Evolutionary conservation across 2,888 invertebrate genomes (phyloP), one percentile per base, ranked within the genome.

Genomic region (Rhagophthalmus giganteus): DNA sequence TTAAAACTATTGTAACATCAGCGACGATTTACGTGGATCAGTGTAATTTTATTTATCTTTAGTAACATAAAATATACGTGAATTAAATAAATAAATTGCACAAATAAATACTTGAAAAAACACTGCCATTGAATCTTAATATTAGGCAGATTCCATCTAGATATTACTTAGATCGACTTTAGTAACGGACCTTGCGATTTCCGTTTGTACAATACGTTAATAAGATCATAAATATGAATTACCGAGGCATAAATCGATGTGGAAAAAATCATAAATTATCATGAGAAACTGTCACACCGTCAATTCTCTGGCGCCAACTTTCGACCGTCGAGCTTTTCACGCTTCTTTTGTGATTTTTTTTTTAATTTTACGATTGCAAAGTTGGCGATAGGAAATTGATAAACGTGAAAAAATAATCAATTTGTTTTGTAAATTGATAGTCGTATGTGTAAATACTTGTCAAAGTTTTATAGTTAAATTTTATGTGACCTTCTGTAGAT

Each of bases 61-160:
- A 28, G 45, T 51, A 38, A 15, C 39, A 39, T 40, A 31, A n/a
- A 37, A 41, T 52, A 16, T 37, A 42, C 49, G 49, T 42, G 38
- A 38, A 48, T 42, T 41, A 47, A 15, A 52, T 44, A 48, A 48
- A 42, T 32, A 42, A 57, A 56, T 47, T 66, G 71, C 72, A 72
- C 72, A 72, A 72, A 66, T 61, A 56, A 60, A 54, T 57, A 59
- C 57, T 61, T 57, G 52, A 62, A 44, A n/a, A 49, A 64, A 70
- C 73, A 73, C 73, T 73, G 73, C 73, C 73, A 73, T 67, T 56
- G 52, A 58, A 58, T 66, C 65, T 60, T 66, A 59, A 59, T 55
- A 54, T 62, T 71, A 71, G 72, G 73, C 72, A 72, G 72, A 67
- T 65, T 69, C 66, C 67, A 69, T 64, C 65, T 67, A 61, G 58